Evolutionary conservation across 2,797 vertebrate genomes (phyloP), one percentile per base, ranked within the genome.

Genomic region (Arctocebus calabarensis): DNA sequence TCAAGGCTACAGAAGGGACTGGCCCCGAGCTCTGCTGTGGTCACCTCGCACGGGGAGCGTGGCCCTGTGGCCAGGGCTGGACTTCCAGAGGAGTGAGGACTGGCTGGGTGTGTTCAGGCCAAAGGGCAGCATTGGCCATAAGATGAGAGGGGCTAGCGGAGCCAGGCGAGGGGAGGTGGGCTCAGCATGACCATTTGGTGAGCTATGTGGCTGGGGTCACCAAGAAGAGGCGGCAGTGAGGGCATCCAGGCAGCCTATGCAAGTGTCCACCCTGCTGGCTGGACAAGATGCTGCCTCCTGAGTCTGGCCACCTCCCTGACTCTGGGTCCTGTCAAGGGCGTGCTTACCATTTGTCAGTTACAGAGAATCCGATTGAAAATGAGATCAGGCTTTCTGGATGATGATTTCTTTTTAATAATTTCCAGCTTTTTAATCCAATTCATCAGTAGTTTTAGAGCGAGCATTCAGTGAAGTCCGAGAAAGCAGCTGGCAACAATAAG

Each of bases 341-440:
- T 19, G 40, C 62, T 7, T 4, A 55, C 23, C 27, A 2, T 70
- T 70, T 59, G 61, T 17, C 70, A 32, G 1, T 29, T 32, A 55
- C 13, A 11, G 13, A 19, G 73, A 77, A 48, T n/a, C 52, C 0
- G 19, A 32, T 48, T 12, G 16, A 25, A 11, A 20, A 14, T 0
- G 3, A 37, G 52, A 71, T 32, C 22, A 4, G 40, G 82, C n/a
- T 52, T 79, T 73, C 25, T n/a, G 4, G 20, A 37, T 4, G 3
- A 43, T 37, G 32, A 52, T 83, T 90, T 95, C 17, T 29, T 5
- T 34, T 6, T 71, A 85, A 73, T 78, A 37, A 13, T 84, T 90
- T 45, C 88, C 84, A 95, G 91, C 52, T 78, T 91, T 92, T 89
- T 75, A 87, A 74, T 94, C 86, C 66, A 45, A 75, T 75, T 45